Base-by-base conservation (phyloP, 2,113 vertebrate genomes). In the Misgurnus mizolepis region DNA sequence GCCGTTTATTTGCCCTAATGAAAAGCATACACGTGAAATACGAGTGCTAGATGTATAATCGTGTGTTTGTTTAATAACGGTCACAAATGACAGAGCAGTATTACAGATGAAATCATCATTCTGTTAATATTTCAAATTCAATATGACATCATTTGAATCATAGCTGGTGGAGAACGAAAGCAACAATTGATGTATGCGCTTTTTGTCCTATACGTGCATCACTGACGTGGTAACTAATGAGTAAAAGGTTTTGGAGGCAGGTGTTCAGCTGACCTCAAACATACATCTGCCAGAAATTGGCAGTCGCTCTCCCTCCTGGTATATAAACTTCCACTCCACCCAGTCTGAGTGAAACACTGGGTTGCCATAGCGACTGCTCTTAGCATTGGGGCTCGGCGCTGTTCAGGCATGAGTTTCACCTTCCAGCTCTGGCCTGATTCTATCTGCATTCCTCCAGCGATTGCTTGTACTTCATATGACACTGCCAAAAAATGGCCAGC, bases 331-430 rank as follows among this genome's bases (percentile, higher is more conserved):
- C 17, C 17, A 72, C 74, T 68, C 73, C 66, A 66, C 67, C 79
- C 71, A 64, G 41, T 77, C n/a, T 55, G 76, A 79, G 77, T 49
- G 83, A 81, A 82, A 85, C 18, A 67, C 76, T 81, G 85, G 70
- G 89, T 89, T 85, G 50, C 83, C 88, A 88, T 88, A 87, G 85
- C 55, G 12, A 78, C 67, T 47, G 77, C 83, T 86, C 77, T 4
- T 40, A 55, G 87, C 87, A 87, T 82, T 60, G 47, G 15, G 62
- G 81, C 67, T 43, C 67, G 67, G 49, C 61, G 40, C 58, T 80
- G 71, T 83, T 67, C 22, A 61, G 76, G 62, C 70, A 50, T 4
- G 47, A 62, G 71, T 80, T 50, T 47, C 47, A 70, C 80, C 65
- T 61, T 81, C 71, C 58, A 74, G 43, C 70, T 34, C 55, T 64